These are phyloP conservation scores for Apolygus lucorum DNA, from an alignment of 1,140 invertebrate genomes.

Conservation along the genomic window DNA sequence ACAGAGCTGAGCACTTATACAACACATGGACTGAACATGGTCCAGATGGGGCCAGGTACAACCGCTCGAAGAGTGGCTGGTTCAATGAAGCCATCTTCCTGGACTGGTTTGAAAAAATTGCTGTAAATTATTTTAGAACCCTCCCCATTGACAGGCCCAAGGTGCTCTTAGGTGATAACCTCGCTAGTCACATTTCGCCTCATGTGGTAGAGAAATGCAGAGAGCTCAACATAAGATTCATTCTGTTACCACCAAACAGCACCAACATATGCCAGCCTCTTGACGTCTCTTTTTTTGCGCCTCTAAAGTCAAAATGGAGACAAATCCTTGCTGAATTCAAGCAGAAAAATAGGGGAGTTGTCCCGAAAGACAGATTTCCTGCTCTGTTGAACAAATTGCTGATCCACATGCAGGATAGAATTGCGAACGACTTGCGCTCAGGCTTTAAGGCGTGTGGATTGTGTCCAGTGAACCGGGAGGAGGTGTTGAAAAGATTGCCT, in stretches of 20 bases:
- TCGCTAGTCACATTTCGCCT: slow-evolving; percentile 38
- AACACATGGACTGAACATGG: not conserved
- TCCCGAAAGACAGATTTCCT: slow-evolving; percentile 26
- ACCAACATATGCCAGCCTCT: slow-evolving; percentile 41
- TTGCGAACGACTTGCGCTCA: too few species aligned
- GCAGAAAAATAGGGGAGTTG: slow-evolving; percentile 13
- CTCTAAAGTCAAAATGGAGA: slow-evolving; percentile 38
- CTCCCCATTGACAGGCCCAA: not conserved
- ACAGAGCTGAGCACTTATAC: not conserved
- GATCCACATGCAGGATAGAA: too few species aligned
- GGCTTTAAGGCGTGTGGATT: too few species aligned
- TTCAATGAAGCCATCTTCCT: too few species aligned
- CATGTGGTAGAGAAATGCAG: slow-evolving; percentile 33
- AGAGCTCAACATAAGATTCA: slow-evolving; percentile 23
- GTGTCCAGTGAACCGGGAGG: too few species aligned
- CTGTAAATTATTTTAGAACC: not conserved
- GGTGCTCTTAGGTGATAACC: slow-evolving; percentile 39
- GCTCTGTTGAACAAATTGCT: slow-evolving; percentile 17
- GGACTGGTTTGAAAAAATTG: slow-evolving; percentile 20
- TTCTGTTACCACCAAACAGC: slow-evolving; percentile 38
- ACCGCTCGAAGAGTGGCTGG: slow-evolving; percentile 26
- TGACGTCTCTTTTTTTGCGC: slow-evolving; percentile 39
- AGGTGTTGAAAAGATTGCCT: too few species aligned
- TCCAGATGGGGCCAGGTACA: not conserved
- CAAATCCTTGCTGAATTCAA: slow-evolving; percentile 36